These are phyloP conservation scores for Hycleus phaleratus DNA, from an alignment of 1,140 invertebrate species.

Conservation along the genomic window DNA sequence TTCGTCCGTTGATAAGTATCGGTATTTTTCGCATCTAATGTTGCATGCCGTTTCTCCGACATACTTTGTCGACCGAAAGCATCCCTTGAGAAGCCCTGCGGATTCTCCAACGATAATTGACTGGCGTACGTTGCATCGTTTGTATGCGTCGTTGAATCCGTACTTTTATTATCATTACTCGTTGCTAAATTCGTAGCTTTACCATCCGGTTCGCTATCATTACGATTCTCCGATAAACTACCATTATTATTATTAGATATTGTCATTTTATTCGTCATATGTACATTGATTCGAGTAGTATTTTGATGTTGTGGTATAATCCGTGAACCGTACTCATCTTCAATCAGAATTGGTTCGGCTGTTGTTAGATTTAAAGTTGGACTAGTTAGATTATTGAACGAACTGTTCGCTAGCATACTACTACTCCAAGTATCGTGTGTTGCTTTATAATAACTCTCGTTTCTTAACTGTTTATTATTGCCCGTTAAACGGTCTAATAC, in stretches of 20 bases:
- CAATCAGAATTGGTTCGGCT: conserved; percentile 58
- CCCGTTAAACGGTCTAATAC: conserved; percentile 78
- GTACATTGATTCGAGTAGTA: conserved; percentile 19
- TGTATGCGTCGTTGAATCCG: conserved; percentile 26
- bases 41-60: conserved; percentile 93
- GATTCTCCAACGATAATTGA: conserved; percentile 68
- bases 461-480: conserved; percentile 49
- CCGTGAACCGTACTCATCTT: conserved; percentile 57
- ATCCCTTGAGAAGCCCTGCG: conserved; percentile 69
- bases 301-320: conserved; percentile 32
- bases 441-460: conserved; percentile 82
- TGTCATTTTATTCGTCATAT: conserved; percentile 28
- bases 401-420: conserved; percentile 40
- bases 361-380: conserved; percentile 48
- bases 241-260: conserved; percentile 5
- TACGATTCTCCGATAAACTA: conserved; percentile 29
- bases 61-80: conserved; percentile 92
- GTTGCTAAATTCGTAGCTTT: conserved; percentile 28
- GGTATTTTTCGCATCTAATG: conserved; percentile 87
- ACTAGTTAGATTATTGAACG: conserved; percentile 36
- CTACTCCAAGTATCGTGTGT: conserved; percentile 51
- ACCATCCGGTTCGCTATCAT: conserved; percentile 37
- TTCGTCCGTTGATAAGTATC: conserved; percentile 94
- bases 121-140: conserved; percentile 65
- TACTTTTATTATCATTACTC: conserved; percentile 29